A percentile compares a stretch with the other conserved stretches of the same genome.
phyloP scores from a whole-genome alignment of 2,888 invertebrate species.

The Tillus elongatus region DNA sequence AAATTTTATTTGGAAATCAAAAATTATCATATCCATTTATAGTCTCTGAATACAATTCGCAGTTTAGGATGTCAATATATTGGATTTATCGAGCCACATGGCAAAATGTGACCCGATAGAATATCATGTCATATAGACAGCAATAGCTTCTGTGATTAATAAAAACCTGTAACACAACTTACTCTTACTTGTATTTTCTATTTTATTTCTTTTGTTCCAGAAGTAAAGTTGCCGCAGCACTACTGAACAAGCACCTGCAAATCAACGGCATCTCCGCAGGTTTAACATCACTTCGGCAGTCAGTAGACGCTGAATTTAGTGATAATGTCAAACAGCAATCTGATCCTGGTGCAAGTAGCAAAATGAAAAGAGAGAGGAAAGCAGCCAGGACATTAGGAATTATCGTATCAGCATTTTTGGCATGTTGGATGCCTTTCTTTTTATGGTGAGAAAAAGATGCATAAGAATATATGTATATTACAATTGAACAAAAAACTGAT shows the following conservation, averaged over 20 bases:
- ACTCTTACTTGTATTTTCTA: too few relatives aligned
- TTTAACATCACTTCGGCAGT: slow-evolving; percentile 44
- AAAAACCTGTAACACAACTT: too few relatives aligned
- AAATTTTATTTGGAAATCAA: too few relatives aligned
- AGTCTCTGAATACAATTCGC: too few relatives aligned
- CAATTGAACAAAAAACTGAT: too few relatives aligned
- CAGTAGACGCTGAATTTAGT: slow-evolving; percentile 34
- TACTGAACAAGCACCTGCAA: slow-evolving; percentile 80
- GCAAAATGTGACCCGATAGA: too few relatives aligned
- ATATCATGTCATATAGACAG: too few relatives aligned
- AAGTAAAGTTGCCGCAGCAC: slow-evolving; percentile 79
- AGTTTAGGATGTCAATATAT: too few relatives aligned
- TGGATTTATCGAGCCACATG: too few relatives aligned
- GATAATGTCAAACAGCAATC: slow-evolving; percentile 31
- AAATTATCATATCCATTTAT: too few relatives aligned
- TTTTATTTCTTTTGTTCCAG: slow-evolving; percentile 44
- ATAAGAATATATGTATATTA: too few relatives aligned
- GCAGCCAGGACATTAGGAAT: slow-evolving; percentile 91
- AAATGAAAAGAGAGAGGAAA: slow-evolving; percentile 82
- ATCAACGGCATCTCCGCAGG: slow-evolving; percentile 78
- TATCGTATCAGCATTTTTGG: slow-evolving; percentile 90
- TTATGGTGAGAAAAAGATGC: slow-evolving; percentile 75
- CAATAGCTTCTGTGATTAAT: too few relatives aligned
- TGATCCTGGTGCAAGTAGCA: slow-evolving; percentile 58
- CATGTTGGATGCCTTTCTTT: slow-evolving; percentile 95